Base-by-base conservation (phyloP, 2,797 vertebrate species). In the Sebastes flavidus region DNA sequence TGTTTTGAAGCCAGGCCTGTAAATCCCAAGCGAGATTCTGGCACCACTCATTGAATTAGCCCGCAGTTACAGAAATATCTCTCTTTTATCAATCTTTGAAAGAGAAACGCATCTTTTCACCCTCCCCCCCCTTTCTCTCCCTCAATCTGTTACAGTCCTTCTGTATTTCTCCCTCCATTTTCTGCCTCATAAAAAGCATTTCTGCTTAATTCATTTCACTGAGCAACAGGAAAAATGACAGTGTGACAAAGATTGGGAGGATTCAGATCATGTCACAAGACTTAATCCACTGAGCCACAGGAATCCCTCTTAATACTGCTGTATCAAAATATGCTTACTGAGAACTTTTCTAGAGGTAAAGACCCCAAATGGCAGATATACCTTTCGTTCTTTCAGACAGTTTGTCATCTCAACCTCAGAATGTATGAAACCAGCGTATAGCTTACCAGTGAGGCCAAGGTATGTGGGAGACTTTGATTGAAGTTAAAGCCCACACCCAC, bases 1-100 rank as follows among this genome's bases (percentile, higher is more conserved):
- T 95, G 93, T 95, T 94, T 94, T 92, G 94, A 94, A 94, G 92
- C 89, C 85, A 78, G 78, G 86, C 72, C 87, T 88, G 87, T 83
- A 92, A 88, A 92, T 95, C 92, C 93, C 94, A 76, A 67, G 91
- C 1, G 87, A 91, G 88, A 94, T 90, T 90, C 83, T 80, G 86
- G 80, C 89, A 77, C 80, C 70, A 76, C 88, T 92, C 91, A 89
- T 90, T 92, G 92, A 93, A 92, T 94, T 92, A 93, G 92, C 93
- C 91, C 8, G 81, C 75, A 92, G 93, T 92, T 91, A 93, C 88
- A 91, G 91, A 93, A 93, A 91, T 93, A 93, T 93, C 89, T 92
- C 80, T 65, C 91, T 88, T 93, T 93, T 91, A 93, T 93, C 93
- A 94, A 91, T 92, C 89, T 91, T 87, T 84, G 86, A 85, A 81